Conservation (phyloP, 2,797 vertebrate species). For the Toxotes lorentzi region DNA sequence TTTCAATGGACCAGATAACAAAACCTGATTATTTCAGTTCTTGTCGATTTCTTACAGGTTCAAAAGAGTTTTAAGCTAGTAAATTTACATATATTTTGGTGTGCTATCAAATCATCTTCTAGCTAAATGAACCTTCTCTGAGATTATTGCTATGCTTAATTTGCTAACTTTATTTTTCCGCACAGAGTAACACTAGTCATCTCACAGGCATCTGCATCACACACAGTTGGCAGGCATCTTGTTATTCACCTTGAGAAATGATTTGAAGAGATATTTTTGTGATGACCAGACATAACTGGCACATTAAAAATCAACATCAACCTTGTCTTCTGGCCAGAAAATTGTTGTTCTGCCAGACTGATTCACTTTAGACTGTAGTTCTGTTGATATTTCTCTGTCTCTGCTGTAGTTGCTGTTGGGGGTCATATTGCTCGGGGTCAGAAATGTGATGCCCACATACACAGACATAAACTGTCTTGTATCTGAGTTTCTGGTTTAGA, state of each 20-base stretch:
- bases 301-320: neutral
- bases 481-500: conserved; percentile 4
- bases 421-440: neutral
- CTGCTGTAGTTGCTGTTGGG: neutral
- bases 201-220: neutral
- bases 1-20: neutral
- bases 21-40: neutral
- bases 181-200: neutral
- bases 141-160: neutral
- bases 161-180: neutral
- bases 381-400: neutral
- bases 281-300: neutral
- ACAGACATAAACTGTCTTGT: neutral
- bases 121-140: neutral
- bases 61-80: neutral
- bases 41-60: neutral
- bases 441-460: neutral
- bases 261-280: neutral
- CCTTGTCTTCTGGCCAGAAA: neutral
- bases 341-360: neutral
- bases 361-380: neutral
- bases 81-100: conserved; percentile 14
- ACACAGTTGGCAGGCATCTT: neutral
- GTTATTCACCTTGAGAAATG: neutral
- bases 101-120: neutral